Percentiles rank a stretch among this genome's conserved stretches.
Conservation (phyloP, 2,113 vertebrate species). For the Galemys pyrenaicus region DNA sequence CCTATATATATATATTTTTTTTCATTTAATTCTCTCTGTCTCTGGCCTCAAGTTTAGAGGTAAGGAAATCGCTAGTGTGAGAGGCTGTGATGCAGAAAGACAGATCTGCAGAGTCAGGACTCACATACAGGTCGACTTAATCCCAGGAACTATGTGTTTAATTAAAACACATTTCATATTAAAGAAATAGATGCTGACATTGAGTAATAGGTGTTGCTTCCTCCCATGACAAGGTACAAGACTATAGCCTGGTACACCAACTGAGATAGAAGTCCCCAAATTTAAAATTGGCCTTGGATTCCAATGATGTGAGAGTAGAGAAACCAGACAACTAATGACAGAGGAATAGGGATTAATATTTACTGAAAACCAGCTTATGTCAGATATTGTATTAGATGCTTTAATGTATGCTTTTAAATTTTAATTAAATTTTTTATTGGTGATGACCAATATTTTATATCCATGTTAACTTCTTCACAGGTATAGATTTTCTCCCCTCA, state of each 20-base stretch:
- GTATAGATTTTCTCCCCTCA: no score
- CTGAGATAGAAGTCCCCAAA: neutral
- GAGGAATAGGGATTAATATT: neutral
- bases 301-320: neutral
- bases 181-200: constrained; percentile 46
- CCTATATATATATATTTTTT: neutral
- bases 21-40: neutral
- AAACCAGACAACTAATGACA: neutral
- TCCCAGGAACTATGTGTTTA: neutral
- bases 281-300: neutral
- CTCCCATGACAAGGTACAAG: neutral
- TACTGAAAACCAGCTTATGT: neutral
- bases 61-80: neutral
- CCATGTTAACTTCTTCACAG: no score
- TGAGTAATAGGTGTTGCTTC: neutral
- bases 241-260: neutral
- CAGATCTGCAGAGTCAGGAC: neutral
- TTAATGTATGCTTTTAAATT: neutral
- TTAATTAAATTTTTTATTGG: no score
- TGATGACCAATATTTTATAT: no score
- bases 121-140: neutral
- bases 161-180: neutral
- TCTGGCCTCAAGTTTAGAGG: neutral
- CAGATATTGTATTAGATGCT: neutral
- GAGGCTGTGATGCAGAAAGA: neutral